Conservation (phyloP, 2,113 vertebrate species). For the Ancistrus triradiatus region DNA sequence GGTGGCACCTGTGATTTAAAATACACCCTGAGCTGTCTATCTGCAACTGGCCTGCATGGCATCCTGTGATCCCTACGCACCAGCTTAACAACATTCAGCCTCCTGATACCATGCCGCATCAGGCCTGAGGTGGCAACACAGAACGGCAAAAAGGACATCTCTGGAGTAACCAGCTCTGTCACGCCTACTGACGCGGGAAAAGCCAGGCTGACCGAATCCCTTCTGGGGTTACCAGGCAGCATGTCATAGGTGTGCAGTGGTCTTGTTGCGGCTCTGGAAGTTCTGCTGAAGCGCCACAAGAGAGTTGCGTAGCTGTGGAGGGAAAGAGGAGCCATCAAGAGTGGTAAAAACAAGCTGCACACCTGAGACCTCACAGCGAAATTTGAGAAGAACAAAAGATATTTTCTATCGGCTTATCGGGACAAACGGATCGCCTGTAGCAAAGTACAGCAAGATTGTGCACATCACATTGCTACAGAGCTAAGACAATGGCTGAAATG, state of each 20-base stretch:
- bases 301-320: slow-evolving; percentile 80
- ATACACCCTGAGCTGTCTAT: slow-evolving; percentile 14
- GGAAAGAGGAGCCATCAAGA: slow-evolving; percentile 44
- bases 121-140: slow-evolving; percentile 16
- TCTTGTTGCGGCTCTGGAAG: slow-evolving; percentile 80
- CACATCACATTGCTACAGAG: too few species aligned
- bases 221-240: neutral
- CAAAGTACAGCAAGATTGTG: too few species aligned
- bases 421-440: too few species aligned
- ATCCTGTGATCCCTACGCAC: slow-evolving; percentile 2
- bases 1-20: slow-evolving; percentile 3
- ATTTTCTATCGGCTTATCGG: too few species aligned
- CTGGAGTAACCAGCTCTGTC: slow-evolving; percentile 32
- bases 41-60: slow-evolving; percentile 11
- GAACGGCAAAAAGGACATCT: slow-evolving; percentile 4
- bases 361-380: neutral
- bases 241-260: slow-evolving; percentile 53
- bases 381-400: neutral
- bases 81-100: slow-evolving; percentile 22
- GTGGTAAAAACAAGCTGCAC: neutral
- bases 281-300: slow-evolving; percentile 84
- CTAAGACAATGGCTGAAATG: neutral
- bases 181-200: slow-evolving; percentile 32
- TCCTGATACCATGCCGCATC: slow-evolving; percentile 6
- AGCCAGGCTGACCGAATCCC: slow-evolving; percentile 36